phyloP scores from a whole-genome alignment of 92 coral and sea anemone genomes.

The Scolanthus callimorphus region DNA sequence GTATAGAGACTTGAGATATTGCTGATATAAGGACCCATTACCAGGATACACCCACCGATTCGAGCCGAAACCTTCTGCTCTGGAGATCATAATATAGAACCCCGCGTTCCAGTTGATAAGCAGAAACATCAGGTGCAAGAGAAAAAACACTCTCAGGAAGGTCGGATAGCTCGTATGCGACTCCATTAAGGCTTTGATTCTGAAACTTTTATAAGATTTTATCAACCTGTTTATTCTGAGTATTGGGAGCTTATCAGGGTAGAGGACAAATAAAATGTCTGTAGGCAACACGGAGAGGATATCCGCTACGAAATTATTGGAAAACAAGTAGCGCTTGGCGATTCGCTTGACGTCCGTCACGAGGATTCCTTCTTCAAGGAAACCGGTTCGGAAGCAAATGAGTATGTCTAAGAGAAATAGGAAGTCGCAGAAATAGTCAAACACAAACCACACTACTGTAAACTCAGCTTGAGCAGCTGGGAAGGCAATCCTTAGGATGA shows the following conservation, averaged over 20 bases:
- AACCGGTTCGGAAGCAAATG: conserved; percentile 76
- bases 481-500: conserved; percentile 81
- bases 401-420: conserved; percentile 64
- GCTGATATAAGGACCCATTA: conserved; percentile 88
- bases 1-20: conserved; percentile 86
- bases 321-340: conserved; percentile 46
- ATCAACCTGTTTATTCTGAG: conserved; percentile 71
- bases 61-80: conserved; percentile 92
- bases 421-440: conserved; percentile 81
- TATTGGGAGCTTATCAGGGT: conserved; percentile 56
- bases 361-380: conserved; percentile 81
- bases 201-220: conserved; percentile 75
- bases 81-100: conserved; percentile 72
- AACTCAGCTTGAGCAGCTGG: conserved; percentile 73
- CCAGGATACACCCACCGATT: conserved; percentile 91
- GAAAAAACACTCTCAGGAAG: conserved; percentile 74
- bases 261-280: conserved; percentile 52
- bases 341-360: conserved; percentile 53
- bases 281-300: conserved; percentile 71
- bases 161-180: conserved; percentile 90
- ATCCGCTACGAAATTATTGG: conserved; percentile 65
- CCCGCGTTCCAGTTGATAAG: conserved; percentile 98
- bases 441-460: conserved; percentile 62
- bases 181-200: conserved; percentile 79
- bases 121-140: conserved; percentile 89